These are phyloP conservation scores for Pseudococcus longispinus DNA, from an alignment of 2,888 invertebrate genomes.

Conservation along the genomic window DNA sequence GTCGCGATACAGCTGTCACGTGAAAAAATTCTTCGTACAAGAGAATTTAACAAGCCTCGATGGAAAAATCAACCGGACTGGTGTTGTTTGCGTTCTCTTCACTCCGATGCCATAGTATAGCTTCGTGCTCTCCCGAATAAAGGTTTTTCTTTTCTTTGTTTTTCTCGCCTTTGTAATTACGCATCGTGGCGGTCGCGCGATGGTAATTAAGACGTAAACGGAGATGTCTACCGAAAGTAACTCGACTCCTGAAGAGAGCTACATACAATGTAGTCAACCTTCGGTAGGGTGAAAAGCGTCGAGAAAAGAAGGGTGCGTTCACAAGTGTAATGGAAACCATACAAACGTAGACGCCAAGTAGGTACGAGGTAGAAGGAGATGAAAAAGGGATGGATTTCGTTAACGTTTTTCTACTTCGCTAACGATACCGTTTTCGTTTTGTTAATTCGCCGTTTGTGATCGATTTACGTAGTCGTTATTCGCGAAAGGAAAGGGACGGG, in stretches of 20 bases:
- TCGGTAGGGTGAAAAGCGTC: not conserved
- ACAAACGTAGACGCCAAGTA: not conserved
- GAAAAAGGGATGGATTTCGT: not conserved
- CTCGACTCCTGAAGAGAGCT: not conserved
- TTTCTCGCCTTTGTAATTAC: not conserved
- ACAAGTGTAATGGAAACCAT: not conserved
- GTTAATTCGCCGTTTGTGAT: not conserved
- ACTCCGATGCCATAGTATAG: not conserved
- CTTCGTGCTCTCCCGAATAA: not conserved
- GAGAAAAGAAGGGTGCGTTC: not conserved
- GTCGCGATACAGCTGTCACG: not conserved
- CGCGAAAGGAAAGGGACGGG: not conserved
- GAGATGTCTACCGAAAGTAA: conserved; percentile 10
- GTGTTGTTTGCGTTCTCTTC: not conserved
- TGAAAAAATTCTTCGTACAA: not conserved
- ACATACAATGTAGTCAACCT: not conserved
- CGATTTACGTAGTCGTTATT: not conserved
- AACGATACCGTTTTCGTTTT: not conserved
- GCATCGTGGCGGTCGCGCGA: not conserved
- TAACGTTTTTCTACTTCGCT: conserved; percentile 25
- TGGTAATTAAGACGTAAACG: conserved; percentile 34
- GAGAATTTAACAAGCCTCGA: not conserved
- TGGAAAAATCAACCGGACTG: not conserved
- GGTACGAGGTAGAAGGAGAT: not conserved
- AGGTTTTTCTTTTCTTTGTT: not conserved